Conservation (phyloP, 2,888 invertebrate species). For the Pandemis heparana region DNA sequence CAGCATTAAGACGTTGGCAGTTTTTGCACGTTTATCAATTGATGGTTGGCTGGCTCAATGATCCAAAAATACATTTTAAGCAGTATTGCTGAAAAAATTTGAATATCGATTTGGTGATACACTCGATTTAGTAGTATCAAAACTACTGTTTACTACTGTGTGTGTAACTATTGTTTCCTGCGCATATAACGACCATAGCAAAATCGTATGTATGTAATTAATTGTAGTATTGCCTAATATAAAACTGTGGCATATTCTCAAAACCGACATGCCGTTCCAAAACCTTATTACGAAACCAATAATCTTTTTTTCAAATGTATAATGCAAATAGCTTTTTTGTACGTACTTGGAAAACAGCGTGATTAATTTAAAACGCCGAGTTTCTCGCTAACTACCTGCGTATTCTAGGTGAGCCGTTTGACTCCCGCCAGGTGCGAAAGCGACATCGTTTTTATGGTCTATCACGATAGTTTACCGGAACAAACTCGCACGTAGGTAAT, state of each 20-base stretch:
- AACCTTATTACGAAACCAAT: background rate
- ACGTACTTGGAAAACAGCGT: background rate
- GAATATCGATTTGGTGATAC: too few relatives aligned
- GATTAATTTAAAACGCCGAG: background rate
- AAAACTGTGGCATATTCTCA: background rate
- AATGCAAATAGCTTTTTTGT: background rate
- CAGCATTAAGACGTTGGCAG: background rate
- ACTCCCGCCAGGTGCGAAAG: constrained; percentile 51
- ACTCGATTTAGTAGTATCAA: too few relatives aligned
- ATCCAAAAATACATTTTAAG: background rate
- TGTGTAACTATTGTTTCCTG: too few relatives aligned
- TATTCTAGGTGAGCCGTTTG: constrained; percentile 43
- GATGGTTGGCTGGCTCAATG: background rate
- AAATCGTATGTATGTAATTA: too few relatives aligned
- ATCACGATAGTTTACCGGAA: constrained; percentile 77
- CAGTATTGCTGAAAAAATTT: too few relatives aligned
- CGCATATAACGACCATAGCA: too few relatives aligned
- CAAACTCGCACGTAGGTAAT: constrained; percentile 76
- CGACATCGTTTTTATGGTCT: constrained; percentile 62
- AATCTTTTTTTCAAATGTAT: background rate
- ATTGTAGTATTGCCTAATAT: background rate
- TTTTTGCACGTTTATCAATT: background rate
- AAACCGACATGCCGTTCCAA: background rate
- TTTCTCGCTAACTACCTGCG: constrained; percentile 32
- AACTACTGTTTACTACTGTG: too few relatives aligned